A percentile compares a stretch with the other conserved stretches of the same genome.
phyloP scores from a whole-genome alignment of 2,888 invertebrate species.

The Rapana venosa region DNA sequence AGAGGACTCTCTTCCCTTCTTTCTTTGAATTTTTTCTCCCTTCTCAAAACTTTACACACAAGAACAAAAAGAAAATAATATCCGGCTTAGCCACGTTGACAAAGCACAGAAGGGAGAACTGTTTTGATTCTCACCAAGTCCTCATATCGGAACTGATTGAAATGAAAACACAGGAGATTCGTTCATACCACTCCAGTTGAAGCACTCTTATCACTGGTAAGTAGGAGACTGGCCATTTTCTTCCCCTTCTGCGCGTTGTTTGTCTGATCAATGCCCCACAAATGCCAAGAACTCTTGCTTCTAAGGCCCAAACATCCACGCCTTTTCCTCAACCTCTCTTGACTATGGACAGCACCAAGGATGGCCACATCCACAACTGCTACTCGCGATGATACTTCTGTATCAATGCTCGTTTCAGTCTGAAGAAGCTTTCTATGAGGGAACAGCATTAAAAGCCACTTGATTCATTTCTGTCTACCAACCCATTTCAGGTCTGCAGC shows the following conservation, averaged over 20 bases:
- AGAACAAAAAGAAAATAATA: neutral
- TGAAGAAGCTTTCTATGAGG: neutral
- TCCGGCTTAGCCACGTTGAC: conserved; percentile 17
- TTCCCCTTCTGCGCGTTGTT: conserved; percentile 10
- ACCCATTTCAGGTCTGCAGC: no score
- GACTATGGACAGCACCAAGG: conserved; percentile 30
- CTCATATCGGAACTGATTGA: conserved; percentile 24
- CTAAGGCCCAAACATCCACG: neutral
- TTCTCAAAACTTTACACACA: neutral
- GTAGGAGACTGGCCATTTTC: neutral
- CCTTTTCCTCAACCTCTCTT: conserved; percentile 8
- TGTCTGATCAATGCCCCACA: conserved; percentile 38
- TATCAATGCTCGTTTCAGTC: conserved; percentile 35
- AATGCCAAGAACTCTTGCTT: conserved; percentile 31
- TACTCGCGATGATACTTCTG: conserved; percentile 29
- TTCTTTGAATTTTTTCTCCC: no score
- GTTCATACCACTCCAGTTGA: conserved; percentile 26
- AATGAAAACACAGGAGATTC: conserved; percentile 39
- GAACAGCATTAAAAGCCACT: conserved; percentile 13
- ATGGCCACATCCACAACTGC: conserved; percentile 41
- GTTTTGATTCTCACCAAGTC: no score
- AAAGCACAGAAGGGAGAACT: neutral
- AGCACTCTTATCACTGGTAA: conserved; percentile 25
- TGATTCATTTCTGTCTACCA: conserved; percentile 5
- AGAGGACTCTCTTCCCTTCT: neutral